phyloP scores from a whole-genome alignment of 2,888 invertebrate species.

The Ditylenchus weischeri region DNA sequence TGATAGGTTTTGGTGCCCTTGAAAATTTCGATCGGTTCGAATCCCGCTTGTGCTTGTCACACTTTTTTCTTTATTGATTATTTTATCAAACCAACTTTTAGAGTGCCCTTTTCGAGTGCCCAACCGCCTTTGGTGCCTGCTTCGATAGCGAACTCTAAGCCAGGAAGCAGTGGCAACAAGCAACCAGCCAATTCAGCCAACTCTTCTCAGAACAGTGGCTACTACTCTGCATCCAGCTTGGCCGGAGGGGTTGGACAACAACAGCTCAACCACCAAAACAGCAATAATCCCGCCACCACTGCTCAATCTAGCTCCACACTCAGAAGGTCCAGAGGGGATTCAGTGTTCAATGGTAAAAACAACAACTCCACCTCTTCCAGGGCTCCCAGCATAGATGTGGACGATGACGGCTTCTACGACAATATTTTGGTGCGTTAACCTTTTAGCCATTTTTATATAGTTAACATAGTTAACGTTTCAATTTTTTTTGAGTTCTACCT shows the following conservation, averaged over 20 bases:
- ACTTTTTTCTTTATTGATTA: no score
- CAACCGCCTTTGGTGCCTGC: conserved; percentile 3
- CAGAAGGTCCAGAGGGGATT: background rate
- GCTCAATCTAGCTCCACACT: background rate
- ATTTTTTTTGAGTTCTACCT: no score
- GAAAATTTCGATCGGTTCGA: no score
- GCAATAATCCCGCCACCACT: background rate
- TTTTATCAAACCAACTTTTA: no score
- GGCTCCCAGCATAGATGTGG: conserved; percentile 38
- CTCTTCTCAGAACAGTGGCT: conserved; percentile 5
- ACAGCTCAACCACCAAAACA: background rate
- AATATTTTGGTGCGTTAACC: conserved; percentile 36
- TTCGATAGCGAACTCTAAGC: no score
- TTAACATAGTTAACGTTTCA: no score
- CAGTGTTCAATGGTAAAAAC: background rate
- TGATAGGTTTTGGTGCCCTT: no score
- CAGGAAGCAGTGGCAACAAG: no score
- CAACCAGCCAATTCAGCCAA: conserved; percentile 2
- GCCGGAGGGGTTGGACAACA: conserved; percentile 2
- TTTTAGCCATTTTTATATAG: no score
- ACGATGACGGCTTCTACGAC: conserved; percentile 53
- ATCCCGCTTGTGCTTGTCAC: no score
- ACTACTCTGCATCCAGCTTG: background rate
- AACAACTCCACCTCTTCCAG: background rate
- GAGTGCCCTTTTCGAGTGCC: conserved; percentile 9